phyloP scores from a whole-genome alignment of 2,888 invertebrate genomes.

The Tinea semifulvella region DNA sequence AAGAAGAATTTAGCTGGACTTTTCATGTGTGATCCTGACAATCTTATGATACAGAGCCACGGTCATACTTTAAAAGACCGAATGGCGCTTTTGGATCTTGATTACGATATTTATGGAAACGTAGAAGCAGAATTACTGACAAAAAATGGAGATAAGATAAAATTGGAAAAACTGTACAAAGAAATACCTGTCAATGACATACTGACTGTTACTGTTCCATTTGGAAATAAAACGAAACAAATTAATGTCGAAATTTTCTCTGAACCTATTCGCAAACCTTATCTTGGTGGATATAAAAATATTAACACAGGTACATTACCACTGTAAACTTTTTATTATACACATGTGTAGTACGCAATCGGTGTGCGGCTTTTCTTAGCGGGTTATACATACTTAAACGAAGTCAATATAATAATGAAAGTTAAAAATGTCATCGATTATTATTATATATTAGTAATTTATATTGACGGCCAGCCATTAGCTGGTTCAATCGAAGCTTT shows the following conservation, averaged over 20 bases:
- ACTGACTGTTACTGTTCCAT: constrained; percentile 49
- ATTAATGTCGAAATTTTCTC: constrained; percentile 59
- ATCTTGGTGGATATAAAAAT: constrained; percentile 83
- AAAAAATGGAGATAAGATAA: constrained; percentile 44
- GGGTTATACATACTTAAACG: too few species aligned
- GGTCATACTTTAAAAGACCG: constrained; percentile 48
- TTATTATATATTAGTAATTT: too few species aligned
- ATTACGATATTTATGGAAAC: constrained; percentile 58
- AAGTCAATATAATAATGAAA: too few species aligned
- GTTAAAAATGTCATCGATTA: too few species aligned
- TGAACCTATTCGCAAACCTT: constrained; percentile 73
- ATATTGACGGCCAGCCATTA: too few species aligned
- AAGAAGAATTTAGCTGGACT: constrained; percentile 68
- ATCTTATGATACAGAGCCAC: constrained; percentile 56
- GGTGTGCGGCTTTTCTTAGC: too few species aligned
- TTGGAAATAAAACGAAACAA: constrained; percentile 42
- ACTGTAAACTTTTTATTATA: background rate
- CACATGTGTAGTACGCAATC: too few species aligned
- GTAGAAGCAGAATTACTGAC: constrained; percentile 51
- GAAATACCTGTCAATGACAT: constrained; percentile 52
- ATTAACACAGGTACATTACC: constrained; percentile 66
- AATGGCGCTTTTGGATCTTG: constrained; percentile 49
- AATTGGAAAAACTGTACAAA: constrained; percentile 50
- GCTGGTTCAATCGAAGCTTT: too few species aligned
- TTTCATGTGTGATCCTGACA: constrained; percentile 60